phyloP scores from a whole-genome alignment of 2,113 vertebrate species.

The Nycticryphes semicollaris region DNA sequence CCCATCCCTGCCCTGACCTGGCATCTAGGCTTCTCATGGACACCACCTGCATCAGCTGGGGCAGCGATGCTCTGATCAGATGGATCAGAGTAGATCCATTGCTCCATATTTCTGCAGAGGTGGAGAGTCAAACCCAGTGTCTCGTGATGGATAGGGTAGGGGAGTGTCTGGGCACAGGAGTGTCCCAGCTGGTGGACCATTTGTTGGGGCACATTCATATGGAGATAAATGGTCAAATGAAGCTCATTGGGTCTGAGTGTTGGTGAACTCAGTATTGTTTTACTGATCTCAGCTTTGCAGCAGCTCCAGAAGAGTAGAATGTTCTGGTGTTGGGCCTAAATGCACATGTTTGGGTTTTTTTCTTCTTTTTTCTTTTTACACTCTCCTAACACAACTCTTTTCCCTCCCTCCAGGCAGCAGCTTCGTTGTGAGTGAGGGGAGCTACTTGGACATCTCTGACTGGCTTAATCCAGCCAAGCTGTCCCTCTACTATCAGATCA shows the following conservation, averaged over 20 bases:
- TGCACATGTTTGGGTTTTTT: accelerated
- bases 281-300: not conserved
- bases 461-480: conserved; percentile 98
- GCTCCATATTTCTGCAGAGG: not conserved
- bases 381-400: not conserved
- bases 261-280: not conserved
- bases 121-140: not conserved
- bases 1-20: not conserved
- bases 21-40: accelerated
- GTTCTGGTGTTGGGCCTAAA: not conserved
- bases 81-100: accelerated
- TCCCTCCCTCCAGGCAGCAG: conserved; percentile 84
- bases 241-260: not conserved
- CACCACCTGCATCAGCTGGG: not conserved
- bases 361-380: not conserved
- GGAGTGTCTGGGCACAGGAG: not conserved
- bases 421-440: conserved; percentile 95
- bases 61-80: accelerated
- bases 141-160: accelerated
- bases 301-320: not conserved
- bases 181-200: not conserved
- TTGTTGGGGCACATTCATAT: accelerated
- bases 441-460: conserved; percentile 94
- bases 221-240: not conserved
- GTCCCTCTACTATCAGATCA: conserved; percentile 94